These are phyloP conservation scores for Acyrthosiphon pisum DNA, from an alignment of 1,140 invertebrate genomes.

Conservation along the genomic window DNA sequence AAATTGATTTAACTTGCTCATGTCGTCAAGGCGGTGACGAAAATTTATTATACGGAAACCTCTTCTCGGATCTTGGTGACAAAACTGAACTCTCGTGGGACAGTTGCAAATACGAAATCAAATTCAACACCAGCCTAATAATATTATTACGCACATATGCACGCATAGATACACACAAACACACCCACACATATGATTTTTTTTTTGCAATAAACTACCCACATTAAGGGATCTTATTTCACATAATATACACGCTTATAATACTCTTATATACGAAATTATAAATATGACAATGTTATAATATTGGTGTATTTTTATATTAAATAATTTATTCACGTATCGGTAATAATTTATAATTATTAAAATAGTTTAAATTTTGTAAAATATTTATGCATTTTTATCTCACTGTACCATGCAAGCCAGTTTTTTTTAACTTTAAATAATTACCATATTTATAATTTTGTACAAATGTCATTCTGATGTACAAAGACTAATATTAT, in stretches of 20 bases:
- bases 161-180: not conserved
- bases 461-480: not conserved
- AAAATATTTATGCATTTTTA: no score
- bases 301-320: not conserved
- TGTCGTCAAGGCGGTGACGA: not conserved
- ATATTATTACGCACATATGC: not conserved
- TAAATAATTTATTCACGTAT: not conserved
- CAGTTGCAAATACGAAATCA: conserved; percentile 22
- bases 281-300: not conserved
- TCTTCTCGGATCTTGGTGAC: not conserved
- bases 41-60: conserved; percentile 42
- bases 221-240: not conserved
- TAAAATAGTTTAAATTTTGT: not conserved
- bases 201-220: not conserved
- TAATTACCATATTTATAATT: not conserved
- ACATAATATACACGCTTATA: not conserved
- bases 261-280: not conserved
- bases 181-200: not conserved
- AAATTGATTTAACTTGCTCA: conserved; percentile 43
- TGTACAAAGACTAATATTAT: not conserved
- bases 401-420: not conserved
- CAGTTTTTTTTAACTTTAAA: not conserved
- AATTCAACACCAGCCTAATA: not conserved
- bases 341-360: not conserved
- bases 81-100: not conserved